Conservation (phyloP, 2,888 invertebrate genomes). For the Steromphala cineraria region DNA sequence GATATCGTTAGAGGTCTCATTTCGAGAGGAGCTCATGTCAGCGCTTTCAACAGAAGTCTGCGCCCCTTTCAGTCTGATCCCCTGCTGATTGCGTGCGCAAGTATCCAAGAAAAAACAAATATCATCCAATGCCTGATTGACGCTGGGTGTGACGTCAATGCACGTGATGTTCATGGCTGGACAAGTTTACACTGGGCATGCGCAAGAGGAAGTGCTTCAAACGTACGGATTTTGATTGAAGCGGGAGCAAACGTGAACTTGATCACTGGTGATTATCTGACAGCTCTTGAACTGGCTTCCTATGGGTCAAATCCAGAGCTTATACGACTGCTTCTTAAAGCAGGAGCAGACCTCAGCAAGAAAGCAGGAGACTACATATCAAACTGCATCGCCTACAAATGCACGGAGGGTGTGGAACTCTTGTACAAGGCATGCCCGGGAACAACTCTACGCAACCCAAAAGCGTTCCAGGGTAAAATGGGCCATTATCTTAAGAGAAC, state of each 20-base stretch:
- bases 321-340: no score
- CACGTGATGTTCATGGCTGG: neutral
- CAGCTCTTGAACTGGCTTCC: neutral
- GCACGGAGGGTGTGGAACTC: neutral
- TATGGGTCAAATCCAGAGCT: neutral
- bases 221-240: neutral
- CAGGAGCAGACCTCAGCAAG: no score
- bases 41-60: no score
- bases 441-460: no score
- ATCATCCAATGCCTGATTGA: neutral
- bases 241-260: neutral
- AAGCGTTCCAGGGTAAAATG: no score
- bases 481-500: neutral
- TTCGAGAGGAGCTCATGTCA: no score
- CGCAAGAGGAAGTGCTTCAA: neutral
- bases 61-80: neutral
- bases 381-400: neutral
- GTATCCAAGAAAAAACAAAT: neutral
- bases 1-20: no score
- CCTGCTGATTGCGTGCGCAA: neutral
- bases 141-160: neutral
- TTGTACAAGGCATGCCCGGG: neutral
- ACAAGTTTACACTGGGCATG: neutral
- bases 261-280: neutral
- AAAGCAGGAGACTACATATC: no score